These are phyloP conservation scores for Calcarius lapponicus DNA, from an alignment of 2,797 vertebrate species.

Conservation along the genomic window DNA sequence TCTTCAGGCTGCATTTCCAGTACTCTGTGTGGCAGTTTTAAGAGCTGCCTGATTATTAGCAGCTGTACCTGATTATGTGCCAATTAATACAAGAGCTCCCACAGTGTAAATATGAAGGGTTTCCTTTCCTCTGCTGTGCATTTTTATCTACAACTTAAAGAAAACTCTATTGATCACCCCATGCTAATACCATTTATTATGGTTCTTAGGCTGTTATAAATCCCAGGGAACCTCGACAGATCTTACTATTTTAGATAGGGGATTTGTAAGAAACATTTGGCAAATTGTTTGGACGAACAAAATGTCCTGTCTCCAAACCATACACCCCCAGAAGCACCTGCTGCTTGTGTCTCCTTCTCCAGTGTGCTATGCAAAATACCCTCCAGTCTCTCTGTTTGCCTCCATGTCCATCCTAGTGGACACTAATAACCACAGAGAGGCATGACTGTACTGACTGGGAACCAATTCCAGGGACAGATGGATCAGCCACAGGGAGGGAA, in stretches of 20 bases:
- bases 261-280: conserved; percentile 36
- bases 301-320: not conserved
- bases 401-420: not conserved
- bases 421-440: not conserved
- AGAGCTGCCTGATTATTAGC: conserved; percentile 67
- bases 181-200: conserved; percentile 58
- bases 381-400: not conserved
- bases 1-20: conserved; percentile 39
- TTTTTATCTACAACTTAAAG: conserved; percentile 65
- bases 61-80: conserved; percentile 59
- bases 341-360: not conserved
- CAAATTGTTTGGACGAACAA: not conserved
- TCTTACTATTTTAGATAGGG: not conserved
- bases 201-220: conserved; percentile 61
- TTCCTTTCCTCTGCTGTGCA: conserved; percentile 33
- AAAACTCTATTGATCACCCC: conserved; percentile 62
- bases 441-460: not conserved
- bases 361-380: not conserved
- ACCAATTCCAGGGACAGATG: not conserved
- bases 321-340: fast-evolving
- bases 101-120: conserved; percentile 62
- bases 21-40: conserved; percentile 29
- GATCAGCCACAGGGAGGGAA: not conserved
- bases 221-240: conserved; percentile 44
- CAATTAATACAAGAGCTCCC: conserved; percentile 71